These are phyloP conservation scores for Philonicus albiceps DNA, from an alignment of 2,888 invertebrate genomes.

Conservation along the genomic window DNA sequence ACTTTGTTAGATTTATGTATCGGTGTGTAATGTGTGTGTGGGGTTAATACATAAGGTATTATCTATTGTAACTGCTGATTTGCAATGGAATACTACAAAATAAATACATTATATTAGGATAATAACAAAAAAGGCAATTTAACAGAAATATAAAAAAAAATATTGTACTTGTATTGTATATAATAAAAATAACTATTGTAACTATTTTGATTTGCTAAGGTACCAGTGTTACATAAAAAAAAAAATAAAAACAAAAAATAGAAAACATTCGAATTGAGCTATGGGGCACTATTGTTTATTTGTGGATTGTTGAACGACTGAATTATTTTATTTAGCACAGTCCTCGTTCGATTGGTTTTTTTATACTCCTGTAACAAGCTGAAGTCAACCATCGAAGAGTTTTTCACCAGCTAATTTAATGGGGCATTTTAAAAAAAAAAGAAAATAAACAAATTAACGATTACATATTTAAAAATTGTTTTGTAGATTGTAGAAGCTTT, in stretches of 20 bases:
- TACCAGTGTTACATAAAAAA: slow-evolving; percentile 46
- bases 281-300: slow-evolving; percentile 7
- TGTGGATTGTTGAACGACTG: background rate
- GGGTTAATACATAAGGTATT: background rate
- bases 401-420: background rate
- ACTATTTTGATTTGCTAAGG: slow-evolving; percentile 51
- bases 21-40: background rate
- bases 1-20: background rate
- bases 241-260: too few relatives aligned
- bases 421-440: background rate
- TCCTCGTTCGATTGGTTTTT: background rate
- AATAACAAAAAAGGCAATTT: slow-evolving; percentile 29
- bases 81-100: slow-evolving; percentile 15
- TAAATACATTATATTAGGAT: slow-evolving; percentile 35
- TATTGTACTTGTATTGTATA: slow-evolving; percentile 37
- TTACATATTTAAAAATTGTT: background rate
- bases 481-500: slow-evolving; percentile 22
- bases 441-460: background rate
- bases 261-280: background rate
- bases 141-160: slow-evolving; percentile 36
- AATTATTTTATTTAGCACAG: background rate
- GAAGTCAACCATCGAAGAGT: background rate
- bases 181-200: slow-evolving; percentile 45
- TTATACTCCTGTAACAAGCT: background rate
- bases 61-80: background rate